These are phyloP conservation scores for Chrysochloris asiatica DNA, from an alignment of 2,113 vertebrate genomes.

Conservation along the genomic window DNA sequence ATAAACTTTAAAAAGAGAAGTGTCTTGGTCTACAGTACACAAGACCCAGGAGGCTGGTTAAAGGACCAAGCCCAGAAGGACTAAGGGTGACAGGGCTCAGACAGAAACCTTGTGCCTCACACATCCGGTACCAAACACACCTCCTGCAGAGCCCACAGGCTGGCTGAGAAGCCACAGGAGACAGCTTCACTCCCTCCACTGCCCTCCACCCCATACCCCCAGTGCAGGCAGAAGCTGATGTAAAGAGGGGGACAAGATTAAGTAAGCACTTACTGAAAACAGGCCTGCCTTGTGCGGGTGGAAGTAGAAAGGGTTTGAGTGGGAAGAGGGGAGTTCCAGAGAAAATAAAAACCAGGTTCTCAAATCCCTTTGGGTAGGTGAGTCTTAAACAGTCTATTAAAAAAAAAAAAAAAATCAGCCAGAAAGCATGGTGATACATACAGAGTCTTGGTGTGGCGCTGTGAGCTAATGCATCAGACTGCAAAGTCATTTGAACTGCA, in stretches of 20 bases:
- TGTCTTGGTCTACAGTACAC: neutral
- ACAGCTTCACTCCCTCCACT: neutral
- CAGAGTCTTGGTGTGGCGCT: too few species aligned
- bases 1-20: neutral
- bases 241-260: fast-evolving
- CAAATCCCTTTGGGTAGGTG: neutral
- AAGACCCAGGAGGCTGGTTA: neutral
- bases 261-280: neutral
- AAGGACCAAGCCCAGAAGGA: neutral
- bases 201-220: too few species aligned
- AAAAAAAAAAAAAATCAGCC: too few species aligned
- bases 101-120: fast-evolving
- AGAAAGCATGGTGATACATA: too few species aligned
- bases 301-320: fast-evolving
- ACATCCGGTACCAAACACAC: neutral
- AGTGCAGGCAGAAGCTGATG: neutral
- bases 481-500: too few species aligned
- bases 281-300: neutral
- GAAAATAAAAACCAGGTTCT: neutral
- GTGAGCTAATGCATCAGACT: too few species aligned
- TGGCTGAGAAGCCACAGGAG: neutral
- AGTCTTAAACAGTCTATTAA: too few species aligned
- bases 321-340: neutral
- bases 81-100: neutral
- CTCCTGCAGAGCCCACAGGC: constrained; percentile 63